These are phyloP conservation scores for Nibea coibor DNA, from an alignment of 2,113 vertebrate species.

Conservation along the genomic window DNA sequence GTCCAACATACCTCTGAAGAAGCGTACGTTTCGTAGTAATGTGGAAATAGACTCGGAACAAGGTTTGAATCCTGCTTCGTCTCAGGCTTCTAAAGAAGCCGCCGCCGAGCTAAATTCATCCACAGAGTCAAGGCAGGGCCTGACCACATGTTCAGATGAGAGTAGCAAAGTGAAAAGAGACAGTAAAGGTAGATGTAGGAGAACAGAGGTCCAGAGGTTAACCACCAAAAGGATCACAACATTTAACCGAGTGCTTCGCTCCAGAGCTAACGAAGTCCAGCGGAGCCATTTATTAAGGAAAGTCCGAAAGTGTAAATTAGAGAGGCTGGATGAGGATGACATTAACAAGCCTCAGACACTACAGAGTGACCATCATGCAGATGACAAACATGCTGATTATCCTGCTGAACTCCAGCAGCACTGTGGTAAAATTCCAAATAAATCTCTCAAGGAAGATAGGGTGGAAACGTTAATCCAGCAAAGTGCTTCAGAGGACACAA, in stretches of 20 bases:
- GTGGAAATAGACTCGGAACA: conserved; percentile 73
- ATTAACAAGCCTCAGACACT: background rate
- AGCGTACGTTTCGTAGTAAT: conserved; percentile 83
- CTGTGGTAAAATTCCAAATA: background rate
- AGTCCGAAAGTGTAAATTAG: conserved; percentile 35
- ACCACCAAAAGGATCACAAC: conserved; percentile 27
- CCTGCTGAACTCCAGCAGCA: background rate
- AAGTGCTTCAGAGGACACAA: conserved; percentile 46
- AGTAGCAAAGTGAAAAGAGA: conserved; percentile 32
- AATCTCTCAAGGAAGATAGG: background rate
- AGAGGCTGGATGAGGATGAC: conserved; percentile 23
- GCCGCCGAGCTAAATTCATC: background rate
- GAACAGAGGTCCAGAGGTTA: conserved; percentile 48
- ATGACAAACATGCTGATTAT: background rate
- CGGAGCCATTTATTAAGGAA: conserved; percentile 33
- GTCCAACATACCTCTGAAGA: conserved; percentile 86
- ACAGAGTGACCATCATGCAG: background rate
- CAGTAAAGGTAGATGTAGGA: conserved; percentile 10
- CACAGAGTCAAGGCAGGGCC: conserved; percentile 8
- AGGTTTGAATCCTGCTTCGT: conserved; percentile 35
- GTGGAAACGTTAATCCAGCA: conserved; percentile 10
- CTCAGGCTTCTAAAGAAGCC: conserved; percentile 40
- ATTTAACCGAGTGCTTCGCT: conserved; percentile 56
- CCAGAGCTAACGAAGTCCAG: conserved; percentile 45
- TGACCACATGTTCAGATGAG: conserved; percentile 2